Evolutionary conservation across 35 echinoderm and acorn worm genomes (phyloP).

Genomic region (Apostichopus californicus): DNA sequence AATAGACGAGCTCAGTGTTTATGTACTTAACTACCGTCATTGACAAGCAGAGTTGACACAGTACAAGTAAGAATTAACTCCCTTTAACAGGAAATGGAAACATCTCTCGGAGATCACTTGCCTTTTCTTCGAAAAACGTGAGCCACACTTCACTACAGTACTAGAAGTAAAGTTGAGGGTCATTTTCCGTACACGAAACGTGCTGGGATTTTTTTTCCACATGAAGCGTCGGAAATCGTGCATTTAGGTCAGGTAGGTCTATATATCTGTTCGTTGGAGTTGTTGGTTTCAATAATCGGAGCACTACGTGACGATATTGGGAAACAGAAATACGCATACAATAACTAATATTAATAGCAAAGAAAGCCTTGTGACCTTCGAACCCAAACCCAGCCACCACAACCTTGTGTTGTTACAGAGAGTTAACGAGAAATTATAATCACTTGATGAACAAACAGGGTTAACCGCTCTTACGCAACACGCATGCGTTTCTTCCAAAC

Average conservation of each 20-base stretch:
- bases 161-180: background rate
- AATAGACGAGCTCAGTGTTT: no score
- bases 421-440: background rate
- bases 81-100: background rate
- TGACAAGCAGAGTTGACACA: no score
- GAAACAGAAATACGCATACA: background rate
- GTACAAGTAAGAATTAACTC: background rate
- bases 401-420: background rate
- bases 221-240: background rate
- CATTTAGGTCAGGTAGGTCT: background rate
- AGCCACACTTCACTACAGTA: background rate
- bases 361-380: background rate
- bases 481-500: constrained; percentile 19
- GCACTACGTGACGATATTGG: background rate
- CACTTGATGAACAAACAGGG: background rate
- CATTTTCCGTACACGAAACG: background rate
- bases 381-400: background rate
- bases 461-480: background rate
- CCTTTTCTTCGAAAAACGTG: background rate
- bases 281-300: background rate
- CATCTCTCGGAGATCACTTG: background rate
- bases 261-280: background rate
- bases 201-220: background rate
- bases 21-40: no score
- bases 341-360: background rate